These are phyloP conservation scores for Machaerirhynchus nigripectus DNA, from an alignment of 2,113 vertebrate species.

Conservation along the genomic window DNA sequence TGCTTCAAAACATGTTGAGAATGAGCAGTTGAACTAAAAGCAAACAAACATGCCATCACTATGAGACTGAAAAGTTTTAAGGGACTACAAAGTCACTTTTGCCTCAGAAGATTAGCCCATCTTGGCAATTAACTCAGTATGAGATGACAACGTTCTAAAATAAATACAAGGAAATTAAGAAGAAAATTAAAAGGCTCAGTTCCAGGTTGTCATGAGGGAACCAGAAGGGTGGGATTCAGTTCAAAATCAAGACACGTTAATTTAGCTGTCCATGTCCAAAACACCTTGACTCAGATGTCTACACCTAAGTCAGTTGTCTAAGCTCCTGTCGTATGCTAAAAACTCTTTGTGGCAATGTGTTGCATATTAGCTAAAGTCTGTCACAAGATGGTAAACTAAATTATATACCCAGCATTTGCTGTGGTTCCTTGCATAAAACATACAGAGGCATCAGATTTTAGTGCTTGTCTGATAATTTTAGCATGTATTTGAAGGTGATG, in stretches of 20 bases:
- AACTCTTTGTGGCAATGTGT: not conserved
- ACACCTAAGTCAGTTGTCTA: accelerated
- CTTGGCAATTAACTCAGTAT: not conserved
- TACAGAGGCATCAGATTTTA: not conserved
- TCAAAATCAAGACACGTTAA: not conserved
- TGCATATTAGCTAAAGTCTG: not conserved
- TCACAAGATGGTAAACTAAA: not conserved
- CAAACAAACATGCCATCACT: not conserved
- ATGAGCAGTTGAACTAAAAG: not conserved
- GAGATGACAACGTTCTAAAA: not conserved
- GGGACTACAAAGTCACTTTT: not conserved
- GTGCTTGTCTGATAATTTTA: not conserved
- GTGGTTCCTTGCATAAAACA: not conserved
- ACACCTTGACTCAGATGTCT: not conserved
- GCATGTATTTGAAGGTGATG: not conserved
- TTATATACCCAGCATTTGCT: not conserved
- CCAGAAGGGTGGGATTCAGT: not conserved
- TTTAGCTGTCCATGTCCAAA: not conserved
- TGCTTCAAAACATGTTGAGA: not conserved
- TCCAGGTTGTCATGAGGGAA: not conserved
- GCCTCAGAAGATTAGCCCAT: not conserved
- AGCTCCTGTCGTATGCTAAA: not conserved
- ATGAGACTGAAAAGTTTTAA: not conserved
- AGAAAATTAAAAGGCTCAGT: not conserved
- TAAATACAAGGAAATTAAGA: not conserved